Evolutionary conservation across 2,797 vertebrate genomes (phyloP), one percentile per base, ranked within the genome.

Genomic region (Smutsia gigantea): DNA sequence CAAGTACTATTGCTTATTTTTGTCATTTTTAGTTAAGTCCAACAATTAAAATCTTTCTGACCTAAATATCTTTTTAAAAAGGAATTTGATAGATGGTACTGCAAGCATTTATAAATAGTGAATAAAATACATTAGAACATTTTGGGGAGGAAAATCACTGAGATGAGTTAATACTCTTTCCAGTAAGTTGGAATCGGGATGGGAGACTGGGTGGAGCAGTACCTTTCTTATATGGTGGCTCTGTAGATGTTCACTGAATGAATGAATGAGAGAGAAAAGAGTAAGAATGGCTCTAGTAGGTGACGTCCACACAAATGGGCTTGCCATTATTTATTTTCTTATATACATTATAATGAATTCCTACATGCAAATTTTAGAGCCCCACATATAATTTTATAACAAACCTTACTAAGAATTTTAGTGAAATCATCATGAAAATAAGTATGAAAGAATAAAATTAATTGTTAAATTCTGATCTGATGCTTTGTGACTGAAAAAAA

Each of bases 1-100:
- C 82, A 57, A 87, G 34, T 61, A 75, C 15, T 25, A n/a, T 69
- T 93, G 94, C 59, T 93, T 14, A 89, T 39, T 95, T 90, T 79
- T 79, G n/a, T 74, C 66, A 42, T 42, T 74, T 34, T 71, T 77
- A 77, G 72, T 13, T 13, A 85, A 93, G 68, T 8, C 46, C 63
- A 72, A 63, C 51, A 82, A 71, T 34, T 82, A 61, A 75, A 72
- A 57, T 78, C 61, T 90, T 77, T 83, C 61, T 85, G 42, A 93
- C 17, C 19, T 92, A 90, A 87, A n/a, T 37, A 61, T 27, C 46
- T 66, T 90, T 87, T 63, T 25, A 55, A 59, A 71, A 88, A 78
- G 51, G 37, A 84, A 81, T 53, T 0, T 51, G 71, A 87, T 23
- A 84, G 39, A 77, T 51, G 27, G 21, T 15, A 74, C 3, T 89